Percentiles rank a stretch among this genome's conserved stretches.
Conservation (phyloP, 2,888 invertebrate genomes). For the Chromoteleia sp. region DNA sequence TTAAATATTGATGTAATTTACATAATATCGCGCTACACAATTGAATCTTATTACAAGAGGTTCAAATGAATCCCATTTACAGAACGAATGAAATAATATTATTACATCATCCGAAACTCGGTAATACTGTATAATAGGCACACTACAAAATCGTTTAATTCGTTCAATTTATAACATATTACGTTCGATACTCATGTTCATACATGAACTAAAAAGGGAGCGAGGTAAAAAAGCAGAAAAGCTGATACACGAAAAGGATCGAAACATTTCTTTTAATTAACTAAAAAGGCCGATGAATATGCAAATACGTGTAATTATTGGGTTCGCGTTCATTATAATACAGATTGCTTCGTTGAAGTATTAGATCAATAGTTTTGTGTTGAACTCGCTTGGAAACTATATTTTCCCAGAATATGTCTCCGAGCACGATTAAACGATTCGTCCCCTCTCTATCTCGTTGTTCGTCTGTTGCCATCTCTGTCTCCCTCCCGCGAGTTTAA, state of each 20-base stretch:
- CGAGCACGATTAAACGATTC: conserved; percentile 67
- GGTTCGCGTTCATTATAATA: conserved; percentile 66
- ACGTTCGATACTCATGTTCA: conserved; percentile 36
- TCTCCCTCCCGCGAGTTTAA: conserved; percentile 80
- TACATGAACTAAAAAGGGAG: conserved; percentile 41
- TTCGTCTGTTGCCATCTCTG: conserved; percentile 64
- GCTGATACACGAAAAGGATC: conserved; percentile 51
- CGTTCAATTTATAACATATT: conserved; percentile 30
- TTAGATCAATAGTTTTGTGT: conserved; percentile 70
- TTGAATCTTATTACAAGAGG: too few relatives aligned
- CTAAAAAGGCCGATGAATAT: conserved; percentile 68
- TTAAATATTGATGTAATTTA: too few relatives aligned
- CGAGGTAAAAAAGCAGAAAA: conserved; percentile 23
- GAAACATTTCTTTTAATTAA: conserved; percentile 69
- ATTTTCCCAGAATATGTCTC: conserved; percentile 71
- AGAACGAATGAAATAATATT: too few relatives aligned
- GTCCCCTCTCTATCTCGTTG: conserved; percentile 58
- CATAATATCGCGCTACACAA: too few relatives aligned
- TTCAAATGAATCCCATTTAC: neutral
- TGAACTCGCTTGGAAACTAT: conserved; percentile 61
- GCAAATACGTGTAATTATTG: conserved; percentile 67
- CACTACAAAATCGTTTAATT: conserved; percentile 22
- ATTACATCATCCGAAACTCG: too few relatives aligned
- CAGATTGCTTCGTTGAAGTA: conserved; percentile 66
- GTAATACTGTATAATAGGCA: conserved; percentile 17